Base-by-base conservation (phyloP, 2,888 invertebrate genomes). In the Scaptomyza caliginosa region DNA sequence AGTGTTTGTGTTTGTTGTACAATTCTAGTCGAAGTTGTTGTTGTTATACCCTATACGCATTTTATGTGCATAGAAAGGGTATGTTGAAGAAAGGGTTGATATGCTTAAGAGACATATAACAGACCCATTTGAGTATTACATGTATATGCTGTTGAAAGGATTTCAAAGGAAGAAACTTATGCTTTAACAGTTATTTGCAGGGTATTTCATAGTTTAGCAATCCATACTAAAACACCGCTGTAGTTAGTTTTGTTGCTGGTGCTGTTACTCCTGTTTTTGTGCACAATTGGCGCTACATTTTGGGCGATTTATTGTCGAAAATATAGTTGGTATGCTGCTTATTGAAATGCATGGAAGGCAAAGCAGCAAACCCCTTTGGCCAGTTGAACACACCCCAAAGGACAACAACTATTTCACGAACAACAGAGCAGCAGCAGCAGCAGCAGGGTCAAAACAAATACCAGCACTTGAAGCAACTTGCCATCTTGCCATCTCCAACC, bases 311-410 rank as follows among this genome's bases (percentile, higher is more conserved):
- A 84, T 84, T 45, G 75, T 62, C 43, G 56, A 38, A 74, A 76
- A 78, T 74, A 78, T 71, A 78, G 68, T 81, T 78, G 54, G 56
- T 59, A 26, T 59, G 51, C 58, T 67, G 83, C 72, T 82, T 82
- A 85, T 85, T 85, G 81, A 81, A 81, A 81, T 85, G 82, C 83
- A 74, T 72, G 72, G 70, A 50, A 62, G 71, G 56, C 60, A 67
- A 48, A 26, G 32, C 42, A 48, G 28, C 32, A 23, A 48, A 52
- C 38, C 55, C 74, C 62, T 62, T 63, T 51, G 50, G 57, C 56
- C 51, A 49, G 39, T 23, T 17, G 10, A n/a, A n/a, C 42, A 17
- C 16, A 21, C 26, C 24, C 42, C 42, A 13, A 26, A 49, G 13
- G 24, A 50, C 40, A 52, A 50, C 51, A 46, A 51, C 49, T 38